These are phyloP conservation scores for Cabera pusaria DNA, from an alignment of 2,888 invertebrate genomes.

Conservation along the genomic window DNA sequence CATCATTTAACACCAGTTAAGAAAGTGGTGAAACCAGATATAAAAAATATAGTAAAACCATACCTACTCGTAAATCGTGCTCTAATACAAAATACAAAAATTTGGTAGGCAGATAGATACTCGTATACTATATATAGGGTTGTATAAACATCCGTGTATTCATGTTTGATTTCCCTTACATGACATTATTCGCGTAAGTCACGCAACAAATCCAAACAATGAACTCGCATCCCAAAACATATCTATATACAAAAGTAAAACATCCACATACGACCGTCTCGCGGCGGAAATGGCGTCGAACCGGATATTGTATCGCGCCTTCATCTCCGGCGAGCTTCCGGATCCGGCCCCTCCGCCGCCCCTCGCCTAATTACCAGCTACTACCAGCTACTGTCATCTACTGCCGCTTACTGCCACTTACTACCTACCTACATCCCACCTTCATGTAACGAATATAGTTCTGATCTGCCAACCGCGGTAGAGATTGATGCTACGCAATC, in stretches of 20 bases:
- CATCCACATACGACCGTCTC: conserved; percentile 68
- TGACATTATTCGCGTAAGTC: background rate
- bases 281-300: conserved; percentile 81
- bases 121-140: too few relatives aligned
- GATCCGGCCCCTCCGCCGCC: conserved; percentile 63
- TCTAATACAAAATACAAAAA: too few relatives aligned
- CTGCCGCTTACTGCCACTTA: too few relatives aligned
- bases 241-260: conserved; percentile 42
- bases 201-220: conserved; percentile 1
- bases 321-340: conserved; percentile 82
- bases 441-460: conserved; percentile 27
- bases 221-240: conserved; percentile 7
- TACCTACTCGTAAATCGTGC: too few relatives aligned
- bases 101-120: too few relatives aligned
- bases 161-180: too few relatives aligned
- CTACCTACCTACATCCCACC: conserved; percentile 26
- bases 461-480: conserved; percentile 13
- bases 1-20: too few relatives aligned
- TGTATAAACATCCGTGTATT: too few relatives aligned
- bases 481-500: conserved; percentile 18
- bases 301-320: conserved; percentile 84
- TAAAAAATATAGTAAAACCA: too few relatives aligned
- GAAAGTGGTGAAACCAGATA: too few relatives aligned
- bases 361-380: conserved; percentile 80
- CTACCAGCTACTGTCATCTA: too few relatives aligned